Evolutionary conservation across 2,888 invertebrate species (phyloP), one percentile per base, ranked within the genome.

Genomic region (Escarpia spicata): DNA sequence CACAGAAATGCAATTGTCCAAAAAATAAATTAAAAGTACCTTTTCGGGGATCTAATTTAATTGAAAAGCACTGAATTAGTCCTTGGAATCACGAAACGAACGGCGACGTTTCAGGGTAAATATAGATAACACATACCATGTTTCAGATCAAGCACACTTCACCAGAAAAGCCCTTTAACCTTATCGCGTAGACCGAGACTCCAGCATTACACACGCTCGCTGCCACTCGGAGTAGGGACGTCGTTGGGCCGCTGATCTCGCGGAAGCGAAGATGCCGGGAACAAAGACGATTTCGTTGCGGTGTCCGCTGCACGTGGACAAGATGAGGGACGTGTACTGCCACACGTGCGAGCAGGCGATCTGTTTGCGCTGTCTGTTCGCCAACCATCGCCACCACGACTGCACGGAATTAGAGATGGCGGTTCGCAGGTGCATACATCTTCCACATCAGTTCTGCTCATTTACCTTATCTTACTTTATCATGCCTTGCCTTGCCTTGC

Each of bases 261-360:
- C 1, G n/a, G 75, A 75, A 75, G 6, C 19, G 26, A 75, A 75
- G 26, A 75, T 75, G 75, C 9, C 52, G 52, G n/a, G 6, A 26
- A 26, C 75, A n/a, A 75, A 75, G 75, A 19, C 3, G 75, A 75
- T 3, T 6, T 1, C n/a, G 75, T 3, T 6, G 19, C 75, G 75
- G 26, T 75, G 75, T 26, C 75, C 75, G 75, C 26, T 75, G 75
- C 75, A 75, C 75, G 6, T 75, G 4, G 75, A 75, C 4, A 75
- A 75, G 26, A 26, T 15, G 75, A 75, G 19, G 26, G 75, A 75
- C 75, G n/a, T 75, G 26, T 75, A 75, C 26, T 75, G 75, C 75
- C 75, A 75, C 75, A 75, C 75, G 75, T 75, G 75, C 75, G 75
- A 75, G 26, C 75, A 75, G 75, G 75, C 75, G 75, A n/a, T 75